Base-by-base conservation (phyloP, 2,113 vertebrate species). In the Cricetomys ansorgei region DNA sequence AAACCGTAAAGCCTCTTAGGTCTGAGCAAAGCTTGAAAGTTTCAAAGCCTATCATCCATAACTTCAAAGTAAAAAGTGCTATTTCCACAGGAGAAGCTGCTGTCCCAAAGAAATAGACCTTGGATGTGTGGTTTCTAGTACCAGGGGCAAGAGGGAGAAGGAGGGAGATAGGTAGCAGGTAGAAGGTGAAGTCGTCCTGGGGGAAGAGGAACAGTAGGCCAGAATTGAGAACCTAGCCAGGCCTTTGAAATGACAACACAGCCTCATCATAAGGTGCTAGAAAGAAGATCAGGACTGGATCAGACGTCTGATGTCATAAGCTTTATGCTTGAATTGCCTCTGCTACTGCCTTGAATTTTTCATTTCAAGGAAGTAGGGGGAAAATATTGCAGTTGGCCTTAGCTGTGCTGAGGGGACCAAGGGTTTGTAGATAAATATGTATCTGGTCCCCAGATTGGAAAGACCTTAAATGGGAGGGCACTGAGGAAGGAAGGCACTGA, bases 321-420 rank as follows among this genome's bases (percentile, higher is more conserved):
- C 11, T 94, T 91, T 85, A 59, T 53, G n/a, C 72, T 81, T 87
- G 34, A 8, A 53, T 73, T 69, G 31, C 76, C 55, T 59, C 17
- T 89, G n/a, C 79, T 88, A 11, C 93, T 96, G 88, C 77, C 76
- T 67, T 2, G 59, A 72, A 72, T 55, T 92, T 77, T 84, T 85
- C n/a, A 34, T 27, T 59, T 25, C 19, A 23, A 72, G 91, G 37
- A 95, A 96, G 40, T 25, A n/a, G 84, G 25, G 5, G 15, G 3
- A n/a, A 37, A 79, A 79, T 53, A 13, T 7, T 79, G 27, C 76
- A 79, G 19, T 55, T 77, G 48, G 48, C 48, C 29, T 79, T 48
- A 55, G 50, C 8, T 21, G 45, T 79, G 76, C 76, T 62, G 17
- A 83, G 55, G 29, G 55, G 37, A 25, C 19, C 37, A 27, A 40